Percentiles rank a stretch among this genome's conserved stretches.
Conservation (phyloP, 2,797 vertebrate genomes). For the Cercopithecus neglectus region DNA sequence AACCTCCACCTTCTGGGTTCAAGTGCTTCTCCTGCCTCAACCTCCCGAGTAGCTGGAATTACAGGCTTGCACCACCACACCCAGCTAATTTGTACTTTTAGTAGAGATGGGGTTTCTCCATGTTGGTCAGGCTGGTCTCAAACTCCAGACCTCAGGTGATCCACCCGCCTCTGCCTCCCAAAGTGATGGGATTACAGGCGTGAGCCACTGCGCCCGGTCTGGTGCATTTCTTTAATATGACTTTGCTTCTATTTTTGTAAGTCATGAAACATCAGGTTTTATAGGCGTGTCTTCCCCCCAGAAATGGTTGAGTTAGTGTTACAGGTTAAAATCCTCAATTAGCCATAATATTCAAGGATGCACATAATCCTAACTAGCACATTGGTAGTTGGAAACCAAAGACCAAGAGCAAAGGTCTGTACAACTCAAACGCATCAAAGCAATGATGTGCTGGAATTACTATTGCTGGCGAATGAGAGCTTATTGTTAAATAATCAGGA, state of each 20-base stretch:
- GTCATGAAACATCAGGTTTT: background rate
- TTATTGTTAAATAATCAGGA: background rate
- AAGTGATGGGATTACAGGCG: too few species aligned
- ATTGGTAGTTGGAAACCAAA: background rate
- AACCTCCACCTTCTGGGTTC: too few species aligned
- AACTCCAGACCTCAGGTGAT: too few species aligned
- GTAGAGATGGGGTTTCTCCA: too few species aligned
- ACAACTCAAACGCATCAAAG: background rate
- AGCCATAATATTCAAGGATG: background rate
- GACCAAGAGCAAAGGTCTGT: background rate
- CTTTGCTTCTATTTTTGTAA: conserved; percentile 54
- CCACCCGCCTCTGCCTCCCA: too few species aligned
- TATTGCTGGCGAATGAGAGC: background rate
- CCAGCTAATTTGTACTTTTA: too few species aligned
- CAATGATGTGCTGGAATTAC: background rate
- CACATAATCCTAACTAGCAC: background rate
- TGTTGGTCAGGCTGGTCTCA: too few species aligned
- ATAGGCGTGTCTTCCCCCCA: background rate
- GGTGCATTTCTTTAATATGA: conserved; percentile 24
- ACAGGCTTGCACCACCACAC: too few species aligned
- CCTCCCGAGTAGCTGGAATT: too few species aligned
- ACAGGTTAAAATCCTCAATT: background rate
- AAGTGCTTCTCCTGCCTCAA: too few species aligned
- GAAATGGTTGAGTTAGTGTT: background rate
- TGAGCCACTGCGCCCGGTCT: too few species aligned